Conservation (phyloP, 2,113 vertebrate species). For the Saguinus midas region DNA sequence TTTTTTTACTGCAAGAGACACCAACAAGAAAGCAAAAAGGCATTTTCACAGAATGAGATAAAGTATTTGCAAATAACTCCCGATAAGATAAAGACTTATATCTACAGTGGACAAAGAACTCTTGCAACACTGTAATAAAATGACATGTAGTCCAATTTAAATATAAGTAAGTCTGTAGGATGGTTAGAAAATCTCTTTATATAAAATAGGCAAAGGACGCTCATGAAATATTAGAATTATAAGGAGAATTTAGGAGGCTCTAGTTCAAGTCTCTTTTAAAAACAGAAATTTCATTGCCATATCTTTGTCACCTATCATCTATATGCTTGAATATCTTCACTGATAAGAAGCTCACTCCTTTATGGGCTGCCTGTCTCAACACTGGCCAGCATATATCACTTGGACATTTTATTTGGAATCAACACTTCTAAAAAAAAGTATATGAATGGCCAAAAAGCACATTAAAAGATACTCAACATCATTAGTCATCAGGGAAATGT, state of each 20-base stretch:
- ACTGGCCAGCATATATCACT: neutral
- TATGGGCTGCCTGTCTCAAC: neutral
- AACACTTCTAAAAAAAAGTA: neutral
- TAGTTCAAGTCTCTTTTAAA: neutral
- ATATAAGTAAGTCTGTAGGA: neutral
- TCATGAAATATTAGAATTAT: neutral
- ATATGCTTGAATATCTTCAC: neutral
- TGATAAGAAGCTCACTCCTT: neutral
- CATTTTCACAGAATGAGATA: neutral
- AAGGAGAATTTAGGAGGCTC: neutral
- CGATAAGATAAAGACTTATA: neutral
- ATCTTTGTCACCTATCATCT: neutral
- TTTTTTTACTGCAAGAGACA: neutral
- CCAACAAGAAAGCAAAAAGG: neutral
- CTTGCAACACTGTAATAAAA: neutral
- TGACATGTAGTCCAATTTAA: neutral
- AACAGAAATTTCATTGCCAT: neutral
- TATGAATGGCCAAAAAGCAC: neutral
- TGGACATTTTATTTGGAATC: neutral
- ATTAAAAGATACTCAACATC: neutral
- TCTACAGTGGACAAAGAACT: neutral
- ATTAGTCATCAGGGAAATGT: neutral
- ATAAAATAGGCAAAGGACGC: neutral
- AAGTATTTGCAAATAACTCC: neutral
- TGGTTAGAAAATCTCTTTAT: neutral